A percentile compares a stretch with the other conserved stretches of the same genome.
phyloP scores from a whole-genome alignment of 35 echinoderm and acorn worm species.

The Stichopus chloronotus region DNA sequence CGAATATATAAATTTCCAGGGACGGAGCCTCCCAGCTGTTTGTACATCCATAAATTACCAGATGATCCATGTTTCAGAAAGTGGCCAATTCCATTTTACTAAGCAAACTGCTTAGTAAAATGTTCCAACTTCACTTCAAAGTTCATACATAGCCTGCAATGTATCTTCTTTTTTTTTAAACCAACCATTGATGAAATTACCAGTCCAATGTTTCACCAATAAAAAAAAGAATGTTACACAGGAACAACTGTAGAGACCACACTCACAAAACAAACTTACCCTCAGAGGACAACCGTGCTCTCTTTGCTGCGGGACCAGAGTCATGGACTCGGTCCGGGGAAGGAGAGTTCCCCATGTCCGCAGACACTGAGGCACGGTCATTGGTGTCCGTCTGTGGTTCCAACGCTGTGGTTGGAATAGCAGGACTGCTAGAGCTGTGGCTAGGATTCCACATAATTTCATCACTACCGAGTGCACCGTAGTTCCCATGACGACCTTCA shows the following conservation, averaged over 20 bases:
- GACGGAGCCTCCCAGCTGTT: too few species aligned
- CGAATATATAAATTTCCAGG: too few species aligned
- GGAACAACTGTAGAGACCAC: neutral
- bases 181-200: neutral
- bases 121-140: too few species aligned
- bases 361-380: slow-evolving; percentile 40
- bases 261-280: slow-evolving; percentile 7
- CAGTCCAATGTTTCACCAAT: neutral
- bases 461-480: neutral
- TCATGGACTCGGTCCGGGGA: slow-evolving; percentile 41
- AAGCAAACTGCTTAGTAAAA: too few species aligned
- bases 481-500: slow-evolving; percentile 14
- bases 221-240: neutral
- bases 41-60: too few species aligned
- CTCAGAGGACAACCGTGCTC: slow-evolving; percentile 57
- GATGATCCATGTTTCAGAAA: too few species aligned
- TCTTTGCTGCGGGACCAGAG: slow-evolving; percentile 50
- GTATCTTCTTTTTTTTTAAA: too few species aligned
- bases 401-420: slow-evolving; percentile 4
- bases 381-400: slow-evolving; percentile 21
- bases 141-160: too few species aligned
- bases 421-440: slow-evolving; percentile 1
- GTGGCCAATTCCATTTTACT: too few species aligned
- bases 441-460: slow-evolving; percentile 27
- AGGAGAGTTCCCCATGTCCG: slow-evolving; percentile 47